These are phyloP conservation scores for Drosophila ironensis DNA, from an alignment of 1,140 invertebrate genomes.

Conservation along the genomic window DNA sequence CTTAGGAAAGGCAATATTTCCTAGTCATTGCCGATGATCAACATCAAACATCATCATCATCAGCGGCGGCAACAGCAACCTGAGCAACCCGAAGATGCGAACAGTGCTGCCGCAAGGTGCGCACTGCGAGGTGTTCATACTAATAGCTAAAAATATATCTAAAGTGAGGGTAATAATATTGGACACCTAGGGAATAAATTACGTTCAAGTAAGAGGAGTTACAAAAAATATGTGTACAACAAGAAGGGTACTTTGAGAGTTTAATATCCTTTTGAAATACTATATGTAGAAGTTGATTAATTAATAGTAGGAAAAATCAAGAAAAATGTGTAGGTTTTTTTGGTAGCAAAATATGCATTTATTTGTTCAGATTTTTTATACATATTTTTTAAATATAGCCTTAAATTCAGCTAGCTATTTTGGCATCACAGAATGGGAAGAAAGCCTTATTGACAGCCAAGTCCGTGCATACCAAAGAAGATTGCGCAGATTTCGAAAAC, in stretches of 20 bases:
- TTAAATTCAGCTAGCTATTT: not conserved
- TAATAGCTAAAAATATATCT: too few species aligned
- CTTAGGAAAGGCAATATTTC: conserved; percentile 77
- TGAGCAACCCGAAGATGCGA: conserved; percentile 31
- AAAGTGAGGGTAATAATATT: too few species aligned
- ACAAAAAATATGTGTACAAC: too few species aligned
- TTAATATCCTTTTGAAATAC: too few species aligned
- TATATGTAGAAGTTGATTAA: too few species aligned
- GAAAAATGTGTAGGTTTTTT: too few species aligned
- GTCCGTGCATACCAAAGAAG: conserved; percentile 67
- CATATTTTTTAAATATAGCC: not conserved
- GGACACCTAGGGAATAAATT: too few species aligned
- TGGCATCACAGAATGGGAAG: conserved; percentile 1
- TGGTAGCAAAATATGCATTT: too few species aligned
- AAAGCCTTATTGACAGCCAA: conserved; percentile 56
- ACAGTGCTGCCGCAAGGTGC: not conserved
- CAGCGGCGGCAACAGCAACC: conserved; percentile 34
- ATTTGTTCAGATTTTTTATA: not conserved
- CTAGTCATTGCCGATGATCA: conserved; percentile 70
- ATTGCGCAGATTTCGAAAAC: conserved; percentile 73
- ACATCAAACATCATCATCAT: conserved; percentile 55
- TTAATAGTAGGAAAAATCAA: too few species aligned
- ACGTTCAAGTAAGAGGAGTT: too few species aligned
- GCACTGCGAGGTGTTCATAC: too few species aligned
- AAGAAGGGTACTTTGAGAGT: too few species aligned